These are phyloP conservation scores for Sarcophaga rosellei DNA, from an alignment of 2,888 invertebrate species.

Conservation along the genomic window DNA sequence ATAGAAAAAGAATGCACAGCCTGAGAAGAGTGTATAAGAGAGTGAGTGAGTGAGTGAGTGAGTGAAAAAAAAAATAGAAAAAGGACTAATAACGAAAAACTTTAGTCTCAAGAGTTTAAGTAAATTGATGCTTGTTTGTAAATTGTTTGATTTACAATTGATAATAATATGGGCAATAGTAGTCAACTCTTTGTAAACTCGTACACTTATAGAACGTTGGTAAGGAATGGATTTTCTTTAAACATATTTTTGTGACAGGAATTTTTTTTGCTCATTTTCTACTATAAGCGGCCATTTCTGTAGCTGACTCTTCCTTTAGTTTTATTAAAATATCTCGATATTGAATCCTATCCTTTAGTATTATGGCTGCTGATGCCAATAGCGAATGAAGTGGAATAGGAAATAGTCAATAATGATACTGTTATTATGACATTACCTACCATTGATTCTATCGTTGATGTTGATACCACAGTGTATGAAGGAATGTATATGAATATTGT, in stretches of 20 bases:
- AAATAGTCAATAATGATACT: constrained; percentile 52
- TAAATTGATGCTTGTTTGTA: constrained; percentile 67
- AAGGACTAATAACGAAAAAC: constrained; percentile 37
- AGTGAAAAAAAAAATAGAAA: neutral
- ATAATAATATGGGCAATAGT: constrained; percentile 66
- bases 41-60: too few relatives aligned
- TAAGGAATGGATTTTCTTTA: constrained; percentile 25
- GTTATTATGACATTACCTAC: constrained; percentile 58
- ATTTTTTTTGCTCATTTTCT: constrained; percentile 7
- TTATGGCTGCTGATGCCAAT: neutral
- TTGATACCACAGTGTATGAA: neutral
- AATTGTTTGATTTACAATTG: constrained; percentile 68
- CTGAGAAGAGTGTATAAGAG: too few relatives aligned
- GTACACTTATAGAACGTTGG: neutral
- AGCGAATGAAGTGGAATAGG: constrained; percentile 19
- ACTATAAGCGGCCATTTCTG: neutral
- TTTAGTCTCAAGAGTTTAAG: constrained; percentile 67
- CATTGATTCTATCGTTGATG: constrained; percentile 47
- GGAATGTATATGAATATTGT: constrained; percentile 20
- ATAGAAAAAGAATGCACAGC: constrained; percentile 19
- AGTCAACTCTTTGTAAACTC: constrained; percentile 23
- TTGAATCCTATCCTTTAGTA: constrained; percentile 36
- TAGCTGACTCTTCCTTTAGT: neutral
- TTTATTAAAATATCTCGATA: constrained; percentile 3
- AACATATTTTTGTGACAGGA: constrained; percentile 54